A percentile compares a stretch with the other conserved stretches of the same genome.
Conservation (phyloP, 2,113 vertebrate species). For the Tetraodon nigroviridis region DNA sequence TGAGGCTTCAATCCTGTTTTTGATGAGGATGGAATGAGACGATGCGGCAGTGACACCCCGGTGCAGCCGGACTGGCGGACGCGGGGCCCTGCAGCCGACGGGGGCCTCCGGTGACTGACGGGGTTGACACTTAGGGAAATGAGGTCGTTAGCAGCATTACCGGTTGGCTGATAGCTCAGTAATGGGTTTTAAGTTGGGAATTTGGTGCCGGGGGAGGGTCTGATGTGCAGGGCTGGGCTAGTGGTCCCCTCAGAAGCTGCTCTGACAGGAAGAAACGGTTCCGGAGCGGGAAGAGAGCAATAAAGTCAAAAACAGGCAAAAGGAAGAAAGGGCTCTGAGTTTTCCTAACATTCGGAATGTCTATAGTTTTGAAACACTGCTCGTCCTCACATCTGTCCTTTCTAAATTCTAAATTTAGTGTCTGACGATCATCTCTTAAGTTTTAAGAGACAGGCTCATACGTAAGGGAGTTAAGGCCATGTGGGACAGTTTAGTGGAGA, state of each 20-base stretch:
- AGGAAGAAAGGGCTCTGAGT: conserved; percentile 24
- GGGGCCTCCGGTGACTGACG: conserved; percentile 66
- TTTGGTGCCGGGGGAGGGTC: conserved; percentile 77
- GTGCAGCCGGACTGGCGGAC: conserved; percentile 57
- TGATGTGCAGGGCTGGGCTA: conserved; percentile 79
- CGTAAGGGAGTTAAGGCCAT: conserved; percentile 65
- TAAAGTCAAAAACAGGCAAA: conserved; percentile 56
- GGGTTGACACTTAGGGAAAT: conserved; percentile 84
- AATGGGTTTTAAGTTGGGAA: conserved; percentile 86
- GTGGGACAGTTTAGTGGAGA: conserved; percentile 70
- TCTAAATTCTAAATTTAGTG: conserved; percentile 67
- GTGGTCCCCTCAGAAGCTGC: conserved; percentile 67
- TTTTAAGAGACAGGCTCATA: conserved; percentile 71
- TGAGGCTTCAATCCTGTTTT: conserved; percentile 72
- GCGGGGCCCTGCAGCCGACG: conserved; percentile 61
- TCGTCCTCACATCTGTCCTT: conserved; percentile 50
- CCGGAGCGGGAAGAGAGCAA: neutral
- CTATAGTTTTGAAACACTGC: conserved; percentile 56
- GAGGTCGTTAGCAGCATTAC: conserved; percentile 86
- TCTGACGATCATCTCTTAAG: conserved; percentile 68
- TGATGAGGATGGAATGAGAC: conserved; percentile 46
- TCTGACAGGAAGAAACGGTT: conserved; percentile 45
- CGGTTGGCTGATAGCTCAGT: conserved; percentile 79
- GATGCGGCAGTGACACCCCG: conserved; percentile 31
- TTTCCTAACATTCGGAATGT: conserved; percentile 20